Evolutionary conservation across 2,888 invertebrate genomes (phyloP), one percentile per base, ranked within the genome.

Genomic region (Gastrophysa polygoni): DNA sequence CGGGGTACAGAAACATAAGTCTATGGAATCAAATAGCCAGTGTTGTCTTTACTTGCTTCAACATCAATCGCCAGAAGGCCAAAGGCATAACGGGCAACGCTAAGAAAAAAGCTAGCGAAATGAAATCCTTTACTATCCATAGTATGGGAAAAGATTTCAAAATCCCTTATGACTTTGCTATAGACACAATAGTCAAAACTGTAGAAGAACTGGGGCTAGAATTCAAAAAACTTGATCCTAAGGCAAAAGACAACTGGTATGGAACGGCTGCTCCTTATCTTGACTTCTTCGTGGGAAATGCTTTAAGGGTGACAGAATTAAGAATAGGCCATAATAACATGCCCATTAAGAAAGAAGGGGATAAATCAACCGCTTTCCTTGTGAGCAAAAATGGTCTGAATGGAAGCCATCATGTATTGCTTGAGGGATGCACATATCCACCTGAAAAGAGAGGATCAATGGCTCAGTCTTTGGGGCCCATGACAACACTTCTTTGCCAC

Each of bases 361-460:
- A 50, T 7, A 29, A 28, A 44, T 20, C 20, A 0, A 54, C 32
- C 8, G 7, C 24, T 5, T 24, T 24, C 7, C 20, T 38, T 1
- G 68, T 68, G 0, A 29, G 32, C 0, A 57, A 61, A 43, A 69
- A 70, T 47, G 71, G 70, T 0, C 16, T 71, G 6, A 57, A 49
- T 43, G 68, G 68, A 7, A 17, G 47, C 2, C 69, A 70, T 28
- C 68, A 71, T 20, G 29, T 68, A 0, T 18, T 70, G 2, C 21
- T 71, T n/a, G 68, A 70, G 48, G 71, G 68, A 8, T 51, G 59
- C 32, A 63, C 67, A 1, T 71, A 55, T 20, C 64, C 69, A 17
- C 69, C 71, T 0, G 69, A 71, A 32, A 66, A 63, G 18, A 16
- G 64, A 11, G 21, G 57, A 5, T 38, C 38, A 2, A 38, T 38